Evolutionary conservation across 1,140 invertebrate species (phyloP).

Genomic region (Pseudobourletiella spinata): DNA sequence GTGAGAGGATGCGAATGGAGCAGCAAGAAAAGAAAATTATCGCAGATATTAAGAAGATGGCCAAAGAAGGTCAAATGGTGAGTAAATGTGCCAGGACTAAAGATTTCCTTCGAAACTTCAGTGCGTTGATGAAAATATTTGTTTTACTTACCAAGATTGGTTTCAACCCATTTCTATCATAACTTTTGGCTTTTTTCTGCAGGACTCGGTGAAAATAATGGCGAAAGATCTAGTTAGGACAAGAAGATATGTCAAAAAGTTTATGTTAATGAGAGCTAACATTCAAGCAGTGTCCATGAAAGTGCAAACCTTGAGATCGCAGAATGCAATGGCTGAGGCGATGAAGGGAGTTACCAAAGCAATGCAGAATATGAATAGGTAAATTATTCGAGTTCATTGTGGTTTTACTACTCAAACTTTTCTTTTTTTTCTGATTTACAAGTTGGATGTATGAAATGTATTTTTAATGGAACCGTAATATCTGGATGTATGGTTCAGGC

Average conservation of each 20-base stretch:
- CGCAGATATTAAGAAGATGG: conserved; percentile 96
- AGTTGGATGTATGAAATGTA: no score
- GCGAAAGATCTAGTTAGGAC: conserved; percentile 97
- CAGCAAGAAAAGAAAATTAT: conserved; percentile 99
- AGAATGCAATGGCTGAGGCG: conserved; percentile 98
- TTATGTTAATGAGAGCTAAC: conserved; percentile 99
- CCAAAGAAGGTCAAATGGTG: conserved; percentile 98
- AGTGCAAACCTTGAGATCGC: conserved; percentile 95
- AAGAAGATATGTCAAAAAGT: conserved; percentile 91
- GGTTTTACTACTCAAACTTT: no score
- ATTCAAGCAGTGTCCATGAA: conserved; percentile 98
- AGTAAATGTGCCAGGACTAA: no score
- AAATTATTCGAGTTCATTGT: no score
- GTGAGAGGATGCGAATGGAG: conserved; percentile 92
- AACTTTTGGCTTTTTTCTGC: no score
- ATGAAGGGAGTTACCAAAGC: conserved; percentile 99
- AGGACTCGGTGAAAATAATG: conserved; percentile 99
- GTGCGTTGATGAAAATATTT: no score
- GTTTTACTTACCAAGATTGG: no score
- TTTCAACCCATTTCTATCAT: no score
- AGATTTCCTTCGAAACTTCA: no score
- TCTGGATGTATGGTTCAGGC: no score
- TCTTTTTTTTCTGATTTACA: no score
- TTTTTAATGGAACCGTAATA: no score
- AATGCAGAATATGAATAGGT: conserved; percentile 97